Evolutionary conservation across 2,888 invertebrate species (phyloP).

Genomic region (Pristionchus maxplancki): DNA sequence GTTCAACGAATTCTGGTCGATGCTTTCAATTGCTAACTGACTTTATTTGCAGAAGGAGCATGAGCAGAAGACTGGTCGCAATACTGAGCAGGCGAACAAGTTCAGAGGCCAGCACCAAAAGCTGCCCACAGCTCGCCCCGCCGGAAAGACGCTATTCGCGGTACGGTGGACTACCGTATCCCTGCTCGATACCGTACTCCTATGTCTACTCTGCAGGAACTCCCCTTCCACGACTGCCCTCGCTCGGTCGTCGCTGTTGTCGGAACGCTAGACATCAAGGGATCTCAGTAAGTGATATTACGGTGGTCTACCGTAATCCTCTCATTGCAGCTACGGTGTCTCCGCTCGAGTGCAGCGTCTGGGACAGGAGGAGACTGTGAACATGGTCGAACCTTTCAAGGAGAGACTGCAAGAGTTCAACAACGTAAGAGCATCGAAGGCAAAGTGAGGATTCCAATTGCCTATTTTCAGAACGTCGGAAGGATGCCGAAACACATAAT

Average conservation of each 20-base stretch:
- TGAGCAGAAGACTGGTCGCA: neutral
- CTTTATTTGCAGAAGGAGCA: neutral
- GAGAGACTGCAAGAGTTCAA: conserved; percentile 33
- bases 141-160: neutral
- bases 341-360: conserved; percentile 27
- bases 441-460: neutral
- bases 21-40: neutral
- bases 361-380: neutral
- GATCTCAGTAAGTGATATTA: neutral
- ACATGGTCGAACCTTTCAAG: conserved; percentile 2
- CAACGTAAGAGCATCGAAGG: neutral
- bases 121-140: conserved; percentile 31
- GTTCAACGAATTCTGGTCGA: neutral
- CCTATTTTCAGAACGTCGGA: conserved; percentile 41
- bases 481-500: conserved; percentile 63
- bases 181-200: neutral
- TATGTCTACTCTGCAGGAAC: neutral
- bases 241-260: conserved; percentile 81
- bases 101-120: conserved; percentile 14
- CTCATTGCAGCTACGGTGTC: neutral
- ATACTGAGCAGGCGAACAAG: conserved; percentile 17
- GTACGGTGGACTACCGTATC: neutral
- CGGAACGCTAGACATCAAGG: conserved; percentile 72
- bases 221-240: conserved; percentile 27
- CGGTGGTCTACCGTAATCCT: neutral